A percentile compares a stretch with the other conserved stretches of the same genome.
Conservation (phyloP, 2,888 invertebrate species). For the Creontiades dilutus region DNA sequence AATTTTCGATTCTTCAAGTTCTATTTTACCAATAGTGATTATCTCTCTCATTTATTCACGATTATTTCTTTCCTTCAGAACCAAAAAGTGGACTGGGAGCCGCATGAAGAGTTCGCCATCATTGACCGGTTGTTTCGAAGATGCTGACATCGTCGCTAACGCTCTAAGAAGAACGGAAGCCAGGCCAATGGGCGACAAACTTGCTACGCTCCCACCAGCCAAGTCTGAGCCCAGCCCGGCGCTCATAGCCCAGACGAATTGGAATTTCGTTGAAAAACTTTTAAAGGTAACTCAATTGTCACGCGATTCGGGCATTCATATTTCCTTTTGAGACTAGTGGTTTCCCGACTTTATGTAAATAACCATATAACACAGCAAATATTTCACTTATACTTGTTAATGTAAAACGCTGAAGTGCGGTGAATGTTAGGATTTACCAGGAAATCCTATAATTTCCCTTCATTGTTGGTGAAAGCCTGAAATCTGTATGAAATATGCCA, state of each 20-base stretch:
- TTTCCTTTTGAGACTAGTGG: too few species aligned
- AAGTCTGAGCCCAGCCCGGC: conserved; percentile 84
- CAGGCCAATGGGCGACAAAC: conserved; percentile 75
- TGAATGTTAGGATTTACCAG: too few species aligned
- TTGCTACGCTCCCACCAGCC: conserved; percentile 74
- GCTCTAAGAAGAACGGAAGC: conserved; percentile 74
- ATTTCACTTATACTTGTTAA: too few species aligned
- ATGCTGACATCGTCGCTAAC: conserved; percentile 47
- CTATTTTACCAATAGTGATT: too few species aligned
- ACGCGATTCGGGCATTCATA: too few species aligned
- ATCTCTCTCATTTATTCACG: not conserved
- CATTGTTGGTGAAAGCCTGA: too few species aligned
- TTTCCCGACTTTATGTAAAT: too few species aligned
- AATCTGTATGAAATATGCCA: too few species aligned
- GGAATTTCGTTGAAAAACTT: conserved; percentile 98
- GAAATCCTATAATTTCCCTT: too few species aligned
- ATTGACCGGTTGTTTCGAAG: conserved; percentile 54
- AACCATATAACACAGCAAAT: too few species aligned
- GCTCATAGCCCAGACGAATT: conserved; percentile 96
- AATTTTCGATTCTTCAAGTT: too few species aligned
- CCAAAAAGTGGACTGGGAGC: conserved; percentile 51
- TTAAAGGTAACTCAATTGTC: conserved; percentile 87
- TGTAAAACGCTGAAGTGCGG: too few species aligned
- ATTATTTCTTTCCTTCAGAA: conserved; percentile 12
- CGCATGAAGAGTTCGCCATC: conserved; percentile 65